Evolutionary conservation across 2,797 vertebrate genomes (phyloP), one percentile per base, ranked within the genome.

Genomic region (Synaphobranchus kaupii): DNA sequence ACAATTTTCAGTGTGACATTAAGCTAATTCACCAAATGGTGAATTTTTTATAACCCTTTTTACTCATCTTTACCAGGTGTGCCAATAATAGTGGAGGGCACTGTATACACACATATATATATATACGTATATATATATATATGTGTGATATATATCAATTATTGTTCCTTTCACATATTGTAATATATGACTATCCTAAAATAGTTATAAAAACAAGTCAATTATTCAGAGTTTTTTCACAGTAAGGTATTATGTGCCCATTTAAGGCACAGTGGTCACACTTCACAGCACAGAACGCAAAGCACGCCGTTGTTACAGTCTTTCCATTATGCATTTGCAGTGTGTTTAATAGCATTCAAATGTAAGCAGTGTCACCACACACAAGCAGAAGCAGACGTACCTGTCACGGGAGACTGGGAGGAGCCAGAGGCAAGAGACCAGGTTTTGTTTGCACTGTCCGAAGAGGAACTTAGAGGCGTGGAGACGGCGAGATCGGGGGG

Each of bases 381-480:
- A 15, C 39, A 71, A 39, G 3, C 10, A 25, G 60, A n/a, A 56
- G 28, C 52, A 80, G 52, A 44, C 10, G 31, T 90, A 96, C 95
- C 94, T 87, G 63, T 90, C 31, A 7, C 90, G 25, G 92, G 91
- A 7, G 93, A 93, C 60, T 66, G 1, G 4, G 91, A 89, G 12
- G 88, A 90, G 39, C 58, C 63, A n/a, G 85, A 85, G 13, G 66
- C 4, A 0, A 90, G 87, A 80, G 90, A 90, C 83, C 90, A 84
- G 39, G 88, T 89, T 92, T 85, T 92, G 89, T 92, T 94, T 4
- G 92, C 89, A 0, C 88, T 88, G 85, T 95, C 95, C 20, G 95
- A 96, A 85, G 91, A 89, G 48, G 95, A 95, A 80, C 94, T 94
- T 0, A 89, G 89, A 4, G 94, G 95, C 1, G 92, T 90, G 0